Conservation (phyloP, 2,113 vertebrate species). For the Vireo altiloquus region DNA sequence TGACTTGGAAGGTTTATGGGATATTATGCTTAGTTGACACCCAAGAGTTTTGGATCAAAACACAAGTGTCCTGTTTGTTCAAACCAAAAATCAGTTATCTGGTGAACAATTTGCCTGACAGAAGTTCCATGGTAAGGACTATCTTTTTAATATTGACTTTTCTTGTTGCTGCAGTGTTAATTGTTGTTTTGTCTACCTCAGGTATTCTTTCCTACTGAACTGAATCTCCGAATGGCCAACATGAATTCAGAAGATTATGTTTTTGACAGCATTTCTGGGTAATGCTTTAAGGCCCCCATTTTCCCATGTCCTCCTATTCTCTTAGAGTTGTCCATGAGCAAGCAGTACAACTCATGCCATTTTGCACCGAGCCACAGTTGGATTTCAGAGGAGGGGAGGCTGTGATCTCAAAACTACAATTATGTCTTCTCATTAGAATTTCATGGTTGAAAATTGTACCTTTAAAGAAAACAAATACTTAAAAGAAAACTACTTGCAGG, state of each 20-base stretch:
- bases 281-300: slow-evolving; percentile 39
- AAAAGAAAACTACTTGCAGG: background rate
- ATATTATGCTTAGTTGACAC: background rate
- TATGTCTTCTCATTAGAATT: background rate
- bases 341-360: background rate
- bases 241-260: slow-evolving; percentile 91
- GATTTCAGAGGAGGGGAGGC: background rate
- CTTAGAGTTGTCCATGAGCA: background rate
- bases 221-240: slow-evolving; percentile 92
- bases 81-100: background rate
- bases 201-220: slow-evolving; percentile 93
- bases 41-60: background rate
- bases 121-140: background rate
- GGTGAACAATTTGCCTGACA: background rate
- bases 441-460: background rate
- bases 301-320: background rate
- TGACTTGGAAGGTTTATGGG: background rate
- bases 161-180: background rate
- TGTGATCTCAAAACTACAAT: background rate
- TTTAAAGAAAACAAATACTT: background rate
- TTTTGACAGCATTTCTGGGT: slow-evolving; percentile 80
- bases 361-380: accelerated
- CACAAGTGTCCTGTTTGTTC: background rate
- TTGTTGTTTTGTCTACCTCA: slow-evolving; percentile 69
- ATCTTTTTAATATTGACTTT: slow-evolving; percentile 6